Evolutionary conservation across 1,140 invertebrate genomes (phyloP), one percentile per base, ranked within the genome.

Genomic region (Idris sp.): DNA sequence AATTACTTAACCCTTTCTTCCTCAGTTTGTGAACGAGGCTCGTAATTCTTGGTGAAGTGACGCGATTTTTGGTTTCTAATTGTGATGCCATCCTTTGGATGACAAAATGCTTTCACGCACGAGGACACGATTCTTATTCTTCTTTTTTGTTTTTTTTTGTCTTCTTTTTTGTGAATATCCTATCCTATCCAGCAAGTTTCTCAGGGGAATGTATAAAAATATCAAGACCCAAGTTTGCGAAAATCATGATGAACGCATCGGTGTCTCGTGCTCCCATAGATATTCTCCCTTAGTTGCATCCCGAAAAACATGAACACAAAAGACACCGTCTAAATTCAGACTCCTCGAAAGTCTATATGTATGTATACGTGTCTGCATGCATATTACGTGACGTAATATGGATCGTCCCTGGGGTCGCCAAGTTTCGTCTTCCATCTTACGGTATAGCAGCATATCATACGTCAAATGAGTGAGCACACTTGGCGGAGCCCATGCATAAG

Each of bases 1-100:
- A 65, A 65, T 74, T 64, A 65, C 35, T 65, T 51, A 59, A 38
- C 22, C 54, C 44, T 49, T 58, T 51, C 43, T 68, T 58, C 43
- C 33, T 43, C 43, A 54, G n/a, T n/a, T n/a, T n/a, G n/a, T n/a
- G n/a, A 67, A 68, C 38, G 43, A 68, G 44, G 8, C 43, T 51
- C 53, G 40, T 58, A 68, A 68, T 41, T 67, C 31, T 49, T 13
- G 18, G 9, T 16, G 5, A 41, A 3, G 11, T 11, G 15, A 11
- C n/a, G 6, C 31, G 38, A 30, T 64, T 53, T 64, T 64, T 43
- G 18, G 2, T 30, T 15, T 64, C 11, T 25, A 49, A 26, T 25
- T 35, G 46, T 7, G 16, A 10, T n/a, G 7, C 9, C 4, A n/a
- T 13, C 13, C 10, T 7, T 13, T 11, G 11, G 9, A 11, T 4